Conservation (phyloP, 2,888 invertebrate species). For the Sinohyriopsis cumingii region DNA sequence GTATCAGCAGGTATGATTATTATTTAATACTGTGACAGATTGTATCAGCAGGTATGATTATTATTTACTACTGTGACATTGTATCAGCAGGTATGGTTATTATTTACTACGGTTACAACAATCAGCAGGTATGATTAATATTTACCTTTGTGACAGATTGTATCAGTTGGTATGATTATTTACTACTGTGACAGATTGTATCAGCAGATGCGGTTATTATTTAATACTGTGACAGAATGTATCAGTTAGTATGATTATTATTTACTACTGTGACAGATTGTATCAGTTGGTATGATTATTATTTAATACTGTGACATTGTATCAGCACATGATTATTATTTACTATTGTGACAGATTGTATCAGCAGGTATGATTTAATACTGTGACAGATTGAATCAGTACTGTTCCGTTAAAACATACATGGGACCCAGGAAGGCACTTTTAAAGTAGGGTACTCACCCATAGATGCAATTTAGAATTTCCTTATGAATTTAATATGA, state of each 20-base stretch:
- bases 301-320: conserved; percentile 13
- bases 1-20: conserved; percentile 16
- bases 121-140: too few relatives aligned
- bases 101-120: too few relatives aligned
- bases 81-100: conserved; percentile 14
- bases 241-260: conserved; percentile 7
- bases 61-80: conserved; percentile 39
- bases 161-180: conserved; percentile 14
- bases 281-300: too few relatives aligned
- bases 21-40: conserved; percentile 38
- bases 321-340: conserved; percentile 4
- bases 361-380: conserved; percentile 5
- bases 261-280: too few relatives aligned
- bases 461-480: too few relatives aligned
- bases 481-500: too few relatives aligned
- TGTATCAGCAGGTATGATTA: conserved; percentile 16
- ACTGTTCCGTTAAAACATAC: too few relatives aligned
- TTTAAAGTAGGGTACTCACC: too few relatives aligned
- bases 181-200: conserved; percentile 42
- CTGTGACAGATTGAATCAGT: too few relatives aligned
- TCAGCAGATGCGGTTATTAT: conserved; percentile 8
- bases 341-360: conserved; percentile 41
- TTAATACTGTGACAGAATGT: conserved; percentile 38
- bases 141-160: conserved; percentile 14
- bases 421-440: too few relatives aligned